Evolutionary conservation across 1,140 invertebrate species (phyloP), one percentile per base, ranked within the genome.

Genomic region (Platyscapa corneri): DNA sequence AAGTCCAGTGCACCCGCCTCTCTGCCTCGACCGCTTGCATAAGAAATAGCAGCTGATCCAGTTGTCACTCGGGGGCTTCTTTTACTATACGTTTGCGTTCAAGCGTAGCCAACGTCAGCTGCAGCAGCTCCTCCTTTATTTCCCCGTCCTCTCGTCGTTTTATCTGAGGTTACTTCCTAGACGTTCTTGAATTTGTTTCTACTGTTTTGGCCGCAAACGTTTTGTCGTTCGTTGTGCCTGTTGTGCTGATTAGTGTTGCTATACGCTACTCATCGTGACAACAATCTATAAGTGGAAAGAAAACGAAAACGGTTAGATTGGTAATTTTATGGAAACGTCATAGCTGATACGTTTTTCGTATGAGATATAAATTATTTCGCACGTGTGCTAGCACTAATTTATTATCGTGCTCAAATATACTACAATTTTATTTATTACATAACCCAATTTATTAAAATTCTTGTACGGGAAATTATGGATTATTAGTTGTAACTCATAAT

Each of bases 1-100:
- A 60, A 42, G 77, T 78, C 80, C 80, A 72, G 20, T 76, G 86
- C 82, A 77, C 34, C 82, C 42, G 67, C 82, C 75, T 80, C 64
- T 37, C n/a, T 37, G 46, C 42, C 42, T 53, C 42, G 74, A 32
- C 1, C 37, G 23, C 42, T 84, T 78, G 74, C 82, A 84, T 84
- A 53, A 60, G 82, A 67, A 32, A n/a, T 82, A 81, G 32, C 82
- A 16, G 60, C 65, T n/a, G 37, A 60, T 37, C 8, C 34, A 12
- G n/a, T 78, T 34, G 53, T 75, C 76, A 78, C 80, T 86, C 83
- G 76, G 83, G 46, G 0, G n/a, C n/a, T 39, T 60, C 0, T 77
- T 56, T 78, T n/a, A 37, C 34, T 39, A 20, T n/a, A 64, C 8
- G 76, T 39, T n/a, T 27, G 67, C 85, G 80, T 86, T 82, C 86